Base-by-base conservation (phyloP, 2,888 invertebrate genomes). In the Anticlea derivata region DNA sequence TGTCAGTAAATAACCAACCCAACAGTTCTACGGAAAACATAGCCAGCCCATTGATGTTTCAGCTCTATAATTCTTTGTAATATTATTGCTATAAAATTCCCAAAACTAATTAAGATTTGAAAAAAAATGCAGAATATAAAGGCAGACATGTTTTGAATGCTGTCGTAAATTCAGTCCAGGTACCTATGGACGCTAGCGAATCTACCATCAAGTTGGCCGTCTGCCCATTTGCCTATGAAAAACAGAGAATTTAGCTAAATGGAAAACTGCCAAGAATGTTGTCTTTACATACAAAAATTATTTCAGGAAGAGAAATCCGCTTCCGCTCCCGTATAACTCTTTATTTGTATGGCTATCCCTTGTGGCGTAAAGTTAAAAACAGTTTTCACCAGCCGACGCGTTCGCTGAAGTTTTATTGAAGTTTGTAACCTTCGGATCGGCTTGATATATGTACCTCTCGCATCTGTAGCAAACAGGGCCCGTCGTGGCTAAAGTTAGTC, bases 341-440 rank as follows among this genome's bases (percentile, higher is more conserved):
- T 86, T 86, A 87, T 87, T 86, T 86, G 84, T 79, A 77, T 68
- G 78, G 77, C 71, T 76, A 80, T 83, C 85, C 83, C 83, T 71
- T 60, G 78, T 63, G 85, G 80, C 75, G 63, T 73, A 72, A 89
- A 90, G 86, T 90, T 90, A 88, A 88, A 88, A 88, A 88, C 89
- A 76, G 78, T 75, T 79, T 79, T 78, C 78, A 76, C 72, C 79
- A 76, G 73, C 75, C 77, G 75, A 71, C 75, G 78, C 75, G 76
- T 79, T 68, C 67, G 53, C 63, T 61, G 58, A 75, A 79, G 79
- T 79, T 79, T 75, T 78, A 79, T 79, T 77, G 79, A 87, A 85
- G 80, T 80, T 55, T 84, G 74, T 75, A 80, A 78, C 79, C 77
- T 78, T 77, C 75, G 80, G 76, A 68, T 68, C 72, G 71, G 71